phyloP scores from a whole-genome alignment of 2,797 vertebrate species.

The Setipinna tenuifilis region DNA sequence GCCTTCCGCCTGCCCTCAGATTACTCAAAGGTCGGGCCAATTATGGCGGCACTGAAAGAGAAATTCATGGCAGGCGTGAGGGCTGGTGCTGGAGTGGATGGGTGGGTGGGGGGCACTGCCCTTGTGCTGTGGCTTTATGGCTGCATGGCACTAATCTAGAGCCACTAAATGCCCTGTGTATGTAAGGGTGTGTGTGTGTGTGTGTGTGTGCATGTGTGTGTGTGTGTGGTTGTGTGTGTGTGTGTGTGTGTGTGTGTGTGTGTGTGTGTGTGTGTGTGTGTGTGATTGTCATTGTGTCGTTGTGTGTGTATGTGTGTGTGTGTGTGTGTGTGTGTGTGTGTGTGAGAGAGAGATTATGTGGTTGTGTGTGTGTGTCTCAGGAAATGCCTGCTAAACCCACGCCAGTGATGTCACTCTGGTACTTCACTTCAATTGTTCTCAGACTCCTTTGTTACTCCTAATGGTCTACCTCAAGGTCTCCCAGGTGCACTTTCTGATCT shows the following conservation, averaged over 20 bases:
- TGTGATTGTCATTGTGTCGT: not conserved
- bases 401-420: slow-evolving; percentile 13
- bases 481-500: not conserved
- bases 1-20: slow-evolving; percentile 65
- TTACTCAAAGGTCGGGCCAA: slow-evolving; percentile 72
- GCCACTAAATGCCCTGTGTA: no score
- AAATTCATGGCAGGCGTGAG: slow-evolving; percentile 43
- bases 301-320: not conserved
- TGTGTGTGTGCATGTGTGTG: no score
- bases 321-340: not conserved
- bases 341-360: not conserved
- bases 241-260: no score
- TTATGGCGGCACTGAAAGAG: slow-evolving; percentile 59
- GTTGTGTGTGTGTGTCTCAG: not conserved
- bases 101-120: no score
- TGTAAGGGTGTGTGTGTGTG: no score
- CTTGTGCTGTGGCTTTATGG: no score
- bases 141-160: no score
- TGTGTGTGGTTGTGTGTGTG: no score
- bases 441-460: slow-evolving; percentile 17
- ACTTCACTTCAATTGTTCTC: slow-evolving; percentile 22
- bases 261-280: not conserved
- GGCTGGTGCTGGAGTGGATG: no score
- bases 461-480: not conserved
- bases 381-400: not conserved